phyloP scores from a whole-genome alignment of 2,113 vertebrate genomes.

The Misgurnus anguillicaudatus region DNA sequence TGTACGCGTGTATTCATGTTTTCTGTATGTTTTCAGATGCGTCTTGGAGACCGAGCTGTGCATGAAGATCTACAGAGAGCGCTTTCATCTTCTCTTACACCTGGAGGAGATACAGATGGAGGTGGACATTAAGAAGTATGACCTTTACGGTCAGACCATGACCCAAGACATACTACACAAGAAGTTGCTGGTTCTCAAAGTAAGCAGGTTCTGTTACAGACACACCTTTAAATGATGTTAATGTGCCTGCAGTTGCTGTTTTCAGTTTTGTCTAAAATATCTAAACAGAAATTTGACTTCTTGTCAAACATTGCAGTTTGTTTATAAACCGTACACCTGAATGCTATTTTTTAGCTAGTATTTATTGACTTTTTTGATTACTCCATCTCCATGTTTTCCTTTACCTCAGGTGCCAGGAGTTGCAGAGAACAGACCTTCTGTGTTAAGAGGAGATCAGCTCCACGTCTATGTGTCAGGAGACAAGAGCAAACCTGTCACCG shows the following conservation, averaged over 20 bases:
- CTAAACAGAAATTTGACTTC: too few relatives aligned
- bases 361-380: too few relatives aligned
- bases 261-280: too few relatives aligned
- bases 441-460: constrained; percentile 86
- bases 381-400: not conserved
- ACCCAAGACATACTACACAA: constrained; percentile 64
- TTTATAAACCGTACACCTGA: too few relatives aligned
- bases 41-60: constrained; percentile 71
- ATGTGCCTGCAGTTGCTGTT: too few relatives aligned
- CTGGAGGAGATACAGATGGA: constrained; percentile 94
- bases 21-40: constrained; percentile 62
- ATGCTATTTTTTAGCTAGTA: too few relatives aligned
- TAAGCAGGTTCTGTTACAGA: constrained; percentile 56
- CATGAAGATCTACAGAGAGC: constrained; percentile 74
- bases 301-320: too few relatives aligned
- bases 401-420: constrained; percentile 84
- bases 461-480: constrained; percentile 73
- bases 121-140: constrained; percentile 83
- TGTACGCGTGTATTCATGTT: not conserved
- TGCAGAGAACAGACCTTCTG: constrained; percentile 87
- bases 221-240: too few relatives aligned
- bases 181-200: constrained; percentile 77
- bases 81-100: constrained; percentile 83
- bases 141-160: constrained; percentile 79
- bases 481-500: constrained; percentile 49